Evolutionary conservation across 2,888 invertebrate species (phyloP).

Genomic region (Rotaria macrura): DNA sequence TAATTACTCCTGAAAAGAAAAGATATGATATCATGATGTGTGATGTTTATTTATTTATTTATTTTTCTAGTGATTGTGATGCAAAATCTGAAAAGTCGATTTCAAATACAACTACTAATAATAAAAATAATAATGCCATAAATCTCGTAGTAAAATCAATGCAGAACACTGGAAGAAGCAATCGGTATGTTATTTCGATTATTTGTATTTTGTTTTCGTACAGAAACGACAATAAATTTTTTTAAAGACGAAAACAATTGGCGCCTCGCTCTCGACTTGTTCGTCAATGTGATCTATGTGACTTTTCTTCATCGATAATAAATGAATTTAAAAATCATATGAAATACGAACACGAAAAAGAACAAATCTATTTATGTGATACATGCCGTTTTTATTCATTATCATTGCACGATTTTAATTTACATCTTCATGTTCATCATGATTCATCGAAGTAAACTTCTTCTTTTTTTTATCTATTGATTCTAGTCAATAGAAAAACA

Average conservation of each 20-base stretch:
- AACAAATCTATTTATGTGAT: conserved; percentile 32
- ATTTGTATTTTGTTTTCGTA: too few species aligned
- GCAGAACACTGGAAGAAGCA: neutral
- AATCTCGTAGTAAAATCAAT: neutral
- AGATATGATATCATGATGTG: neutral
- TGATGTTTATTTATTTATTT: neutral
- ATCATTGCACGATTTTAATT: conserved; percentile 30
- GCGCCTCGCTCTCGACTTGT: neutral
- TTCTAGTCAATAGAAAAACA: too few species aligned
- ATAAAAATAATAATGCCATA: neutral
- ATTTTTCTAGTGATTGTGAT: conserved; percentile 22
- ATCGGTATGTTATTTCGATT: neutral
- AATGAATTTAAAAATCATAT: conserved; percentile 32
- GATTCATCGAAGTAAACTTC: neutral
- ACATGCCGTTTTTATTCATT: conserved; percentile 26
- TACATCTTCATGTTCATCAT: conserved; percentile 27
- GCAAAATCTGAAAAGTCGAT: neutral
- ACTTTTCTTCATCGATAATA: conserved; percentile 5
- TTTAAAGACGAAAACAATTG: conserved; percentile 8
- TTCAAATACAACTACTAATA: neutral
- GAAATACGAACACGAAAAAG: conserved; percentile 28
- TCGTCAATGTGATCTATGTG: conserved; percentile 27
- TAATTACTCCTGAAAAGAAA: neutral
- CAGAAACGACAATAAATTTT: too few species aligned
- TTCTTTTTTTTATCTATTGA: too few species aligned